Evolutionary conservation across 2,888 invertebrate species (phyloP).

Genomic region (Altica lythri): DNA sequence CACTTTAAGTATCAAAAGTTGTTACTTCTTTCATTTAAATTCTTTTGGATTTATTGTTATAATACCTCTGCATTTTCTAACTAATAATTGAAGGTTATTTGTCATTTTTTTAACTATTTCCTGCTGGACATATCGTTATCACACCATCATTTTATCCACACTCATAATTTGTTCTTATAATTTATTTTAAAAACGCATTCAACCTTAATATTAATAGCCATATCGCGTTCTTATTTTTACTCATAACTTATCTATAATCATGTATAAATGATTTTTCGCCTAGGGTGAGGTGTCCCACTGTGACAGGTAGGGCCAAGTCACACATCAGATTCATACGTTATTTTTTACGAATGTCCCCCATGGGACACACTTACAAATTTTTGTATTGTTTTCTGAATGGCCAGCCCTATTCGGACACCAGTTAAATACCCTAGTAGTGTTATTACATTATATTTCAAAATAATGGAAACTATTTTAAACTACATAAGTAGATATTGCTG

Average conservation of each 20-base stretch:
- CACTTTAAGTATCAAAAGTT: too few relatives aligned
- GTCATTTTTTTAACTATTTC: too few relatives aligned
- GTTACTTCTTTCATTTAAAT: too few relatives aligned
- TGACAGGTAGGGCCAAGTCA: slow-evolving; percentile 42
- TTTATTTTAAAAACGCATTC: slow-evolving; percentile 30
- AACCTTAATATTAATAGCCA: slow-evolving; percentile 36
- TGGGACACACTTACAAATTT: slow-evolving; percentile 46
- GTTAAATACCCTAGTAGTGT: slow-evolving; percentile 14
- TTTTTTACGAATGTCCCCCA: slow-evolving; percentile 37
- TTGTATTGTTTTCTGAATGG: slow-evolving; percentile 37
- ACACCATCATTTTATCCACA: not conserved
- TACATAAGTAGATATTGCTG: too few relatives aligned
- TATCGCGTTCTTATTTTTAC: slow-evolving; percentile 43
- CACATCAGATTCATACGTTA: slow-evolving; percentile 44
- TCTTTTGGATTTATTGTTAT: too few relatives aligned
- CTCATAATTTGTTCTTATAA: slow-evolving; percentile 14
- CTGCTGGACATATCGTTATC: too few relatives aligned
- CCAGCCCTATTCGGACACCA: slow-evolving; percentile 12
- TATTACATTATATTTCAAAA: slow-evolving; percentile 3
- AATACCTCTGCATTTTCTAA: too few relatives aligned
- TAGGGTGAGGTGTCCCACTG: slow-evolving; percentile 49
- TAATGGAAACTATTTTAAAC: slow-evolving; percentile 23
- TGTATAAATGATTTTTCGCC: slow-evolving; percentile 48
- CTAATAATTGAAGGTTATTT: too few relatives aligned
- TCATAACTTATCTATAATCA: slow-evolving; percentile 48